A percentile compares a stretch with the other conserved stretches of the same genome.
Conservation (phyloP, 2,888 invertebrate species). For the Ormyrus rosae region DNA sequence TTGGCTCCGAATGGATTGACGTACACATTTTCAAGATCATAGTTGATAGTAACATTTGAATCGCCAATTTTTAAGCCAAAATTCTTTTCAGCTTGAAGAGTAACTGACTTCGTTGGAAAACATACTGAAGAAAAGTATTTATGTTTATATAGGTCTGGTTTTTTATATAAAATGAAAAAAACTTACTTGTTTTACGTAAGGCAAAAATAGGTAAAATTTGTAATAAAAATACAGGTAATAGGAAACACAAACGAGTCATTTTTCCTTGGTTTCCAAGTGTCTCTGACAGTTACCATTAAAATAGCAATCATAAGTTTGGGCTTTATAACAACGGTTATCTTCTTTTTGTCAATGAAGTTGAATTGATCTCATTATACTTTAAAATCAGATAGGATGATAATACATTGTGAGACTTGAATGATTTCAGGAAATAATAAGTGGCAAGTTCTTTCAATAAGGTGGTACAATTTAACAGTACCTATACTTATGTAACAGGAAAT, state of each 20-base stretch:
- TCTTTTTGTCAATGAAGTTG: background rate
- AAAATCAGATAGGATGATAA: conserved; percentile 6
- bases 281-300: background rate
- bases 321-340: conserved; percentile 32
- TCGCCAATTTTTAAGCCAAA: too few relatives aligned
- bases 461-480: too few relatives aligned
- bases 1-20: too few relatives aligned
- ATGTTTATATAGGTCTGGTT: background rate
- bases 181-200: conserved; percentile 3
- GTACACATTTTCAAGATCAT: too few relatives aligned
- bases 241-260: conserved; percentile 1
- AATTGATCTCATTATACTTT: conserved; percentile 19
- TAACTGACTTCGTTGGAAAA: background rate
- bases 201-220: conserved; percentile 8
- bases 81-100: too few relatives aligned
- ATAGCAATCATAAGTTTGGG: background rate
- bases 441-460: too few relatives aligned
- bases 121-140: conserved; percentile 1
- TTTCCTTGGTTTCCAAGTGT: background rate
- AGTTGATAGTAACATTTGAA: too few relatives aligned
- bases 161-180: background rate
- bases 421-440: too few relatives aligned
- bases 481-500: too few relatives aligned
- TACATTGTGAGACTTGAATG: background rate
- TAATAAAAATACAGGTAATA: background rate